Evolutionary conservation across 2,888 invertebrate genomes (phyloP).

Genomic region (Sphaeridia pumilis): DNA sequence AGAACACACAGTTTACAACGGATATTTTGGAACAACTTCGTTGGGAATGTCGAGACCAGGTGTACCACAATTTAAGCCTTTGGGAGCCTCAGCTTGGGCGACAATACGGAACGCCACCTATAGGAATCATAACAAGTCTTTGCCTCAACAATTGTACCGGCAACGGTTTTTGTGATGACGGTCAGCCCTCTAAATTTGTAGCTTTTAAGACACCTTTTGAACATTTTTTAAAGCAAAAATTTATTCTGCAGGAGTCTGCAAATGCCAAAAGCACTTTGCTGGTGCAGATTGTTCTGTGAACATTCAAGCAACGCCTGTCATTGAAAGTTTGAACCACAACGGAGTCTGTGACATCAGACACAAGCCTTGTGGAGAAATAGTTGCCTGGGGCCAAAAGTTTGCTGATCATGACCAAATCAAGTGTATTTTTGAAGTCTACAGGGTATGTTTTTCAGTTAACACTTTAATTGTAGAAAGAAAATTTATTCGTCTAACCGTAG

Average conservation of each 20-base stretch:
- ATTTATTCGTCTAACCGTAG: background rate
- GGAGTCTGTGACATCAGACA: conserved; percentile 36
- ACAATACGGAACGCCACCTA: conserved; percentile 34
- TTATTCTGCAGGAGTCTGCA: conserved; percentile 24
- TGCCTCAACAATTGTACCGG: conserved; percentile 34
- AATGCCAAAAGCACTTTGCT: conserved; percentile 27
- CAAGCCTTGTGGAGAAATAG: conserved; percentile 35
- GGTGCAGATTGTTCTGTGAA: conserved; percentile 35
- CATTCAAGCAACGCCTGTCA: conserved; percentile 20
- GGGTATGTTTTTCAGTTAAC: conserved; percentile 22
- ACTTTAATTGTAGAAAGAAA: background rate
- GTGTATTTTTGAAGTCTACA: conserved; percentile 36
- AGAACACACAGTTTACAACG: conserved; percentile 30
- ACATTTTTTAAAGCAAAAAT: background rate
- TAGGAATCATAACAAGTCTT: conserved; percentile 30
- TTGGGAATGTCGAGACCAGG: conserved; percentile 36
- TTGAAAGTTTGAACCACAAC: conserved; percentile 24
- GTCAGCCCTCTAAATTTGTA: conserved; percentile 17
- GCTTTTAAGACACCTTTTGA: background rate
- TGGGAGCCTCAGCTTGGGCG: conserved; percentile 36
- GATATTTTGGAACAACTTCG: conserved; percentile 35
- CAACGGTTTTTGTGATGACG: conserved; percentile 29
- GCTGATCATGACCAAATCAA: conserved; percentile 30
- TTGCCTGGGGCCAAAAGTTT: conserved; percentile 36
- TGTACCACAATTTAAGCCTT: conserved; percentile 36